Evolutionary conservation across 1,140 invertebrate species (phyloP).

Genomic region (Anoplolepis gracilipes): DNA sequence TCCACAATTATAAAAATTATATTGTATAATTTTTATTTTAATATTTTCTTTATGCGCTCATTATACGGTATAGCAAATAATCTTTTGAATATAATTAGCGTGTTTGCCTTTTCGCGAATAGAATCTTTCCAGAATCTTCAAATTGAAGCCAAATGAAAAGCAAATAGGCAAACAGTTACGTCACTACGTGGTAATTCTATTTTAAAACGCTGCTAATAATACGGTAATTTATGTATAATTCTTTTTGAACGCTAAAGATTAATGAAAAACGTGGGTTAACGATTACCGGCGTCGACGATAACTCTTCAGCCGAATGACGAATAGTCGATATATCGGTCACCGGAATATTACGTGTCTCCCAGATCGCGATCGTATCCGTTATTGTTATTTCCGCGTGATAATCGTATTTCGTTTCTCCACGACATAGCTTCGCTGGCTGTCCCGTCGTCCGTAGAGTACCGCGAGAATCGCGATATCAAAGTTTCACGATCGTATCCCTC

Average conservation of each 20-base stretch:
- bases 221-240: conserved; percentile 25
- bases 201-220: neutral
- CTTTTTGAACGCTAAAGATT: conserved; percentile 28
- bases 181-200: neutral
- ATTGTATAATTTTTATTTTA: neutral
- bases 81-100: neutral
- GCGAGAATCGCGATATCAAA: conserved; percentile 18
- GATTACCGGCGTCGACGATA: conserved; percentile 45
- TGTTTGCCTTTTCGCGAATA: neutral
- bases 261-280: conserved; percentile 30
- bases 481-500: neutral
- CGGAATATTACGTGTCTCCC: conserved; percentile 7
- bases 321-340: conserved; percentile 37
- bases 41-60: neutral
- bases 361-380: neutral
- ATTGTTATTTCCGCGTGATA: conserved; percentile 30
- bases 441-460: neutral
- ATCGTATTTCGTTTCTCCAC: conserved; percentile 18
- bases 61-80: conserved; percentile 18
- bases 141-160: conserved; percentile 39
- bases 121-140: conserved; percentile 4
- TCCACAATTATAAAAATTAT: too few relatives aligned
- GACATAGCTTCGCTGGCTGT: neutral
- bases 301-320: conserved; percentile 14
- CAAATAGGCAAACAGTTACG: conserved; percentile 10